Evolutionary conservation across 2,797 vertebrate species (phyloP).

Genomic region (Oreonectes daqikongensis): DNA sequence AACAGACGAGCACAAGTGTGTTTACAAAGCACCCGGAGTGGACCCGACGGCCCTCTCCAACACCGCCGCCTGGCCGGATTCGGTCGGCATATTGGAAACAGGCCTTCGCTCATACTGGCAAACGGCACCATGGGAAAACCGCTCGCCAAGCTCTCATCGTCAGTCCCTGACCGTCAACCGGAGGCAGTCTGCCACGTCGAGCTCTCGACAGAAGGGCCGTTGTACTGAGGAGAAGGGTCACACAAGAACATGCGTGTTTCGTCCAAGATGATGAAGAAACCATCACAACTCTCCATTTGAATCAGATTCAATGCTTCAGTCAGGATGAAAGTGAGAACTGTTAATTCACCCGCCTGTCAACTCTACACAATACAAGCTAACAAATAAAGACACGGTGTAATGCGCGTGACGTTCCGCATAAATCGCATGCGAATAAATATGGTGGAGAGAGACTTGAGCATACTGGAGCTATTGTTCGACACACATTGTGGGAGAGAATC

Average conservation of each 20-base stretch:
- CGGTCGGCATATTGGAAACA: constrained; percentile 46
- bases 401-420: background rate
- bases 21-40: constrained; percentile 3
- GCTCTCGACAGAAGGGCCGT: constrained; percentile 45
- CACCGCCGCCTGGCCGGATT: constrained; percentile 1
- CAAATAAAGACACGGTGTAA: background rate
- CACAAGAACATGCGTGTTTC: background rate
- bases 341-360: background rate
- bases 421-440: background rate
- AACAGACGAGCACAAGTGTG: constrained; percentile 8
- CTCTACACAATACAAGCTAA: background rate
- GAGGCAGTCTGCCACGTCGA: constrained; percentile 29
- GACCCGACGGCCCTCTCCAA: constrained; percentile 37
- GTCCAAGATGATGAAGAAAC: constrained; percentile 9
- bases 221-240: constrained; percentile 4
- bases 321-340: constrained; percentile 22
- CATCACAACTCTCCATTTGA: constrained; percentile 24
- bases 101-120: constrained; percentile 36
- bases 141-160: constrained; percentile 36
- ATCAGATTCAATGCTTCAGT: constrained; percentile 29
- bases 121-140: constrained; percentile 48
- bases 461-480: constrained; percentile 7
- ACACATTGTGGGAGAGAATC: constrained; percentile 9
- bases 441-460: background rate
- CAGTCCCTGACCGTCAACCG: constrained; percentile 36